Evolutionary conservation across 2,797 vertebrate genomes (phyloP).

Genomic region (Tadarida brasiliensis): DNA sequence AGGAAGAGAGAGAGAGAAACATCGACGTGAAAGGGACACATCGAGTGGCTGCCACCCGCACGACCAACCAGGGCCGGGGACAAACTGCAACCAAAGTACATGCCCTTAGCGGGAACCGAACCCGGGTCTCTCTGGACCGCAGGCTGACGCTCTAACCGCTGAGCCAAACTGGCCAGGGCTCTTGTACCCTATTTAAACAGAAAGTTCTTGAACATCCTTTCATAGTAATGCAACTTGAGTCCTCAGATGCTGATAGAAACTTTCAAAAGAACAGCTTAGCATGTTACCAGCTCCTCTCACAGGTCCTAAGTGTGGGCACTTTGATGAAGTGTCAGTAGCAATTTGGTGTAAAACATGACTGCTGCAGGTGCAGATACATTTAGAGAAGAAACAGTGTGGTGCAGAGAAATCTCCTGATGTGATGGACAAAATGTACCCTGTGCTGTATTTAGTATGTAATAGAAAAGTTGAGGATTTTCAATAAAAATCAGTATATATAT

Average conservation of each 20-base stretch:
- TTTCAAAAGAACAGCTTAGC: not conserved
- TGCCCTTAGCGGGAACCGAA: too few relatives aligned
- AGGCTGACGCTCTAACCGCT: too few relatives aligned
- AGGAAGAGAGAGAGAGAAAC: too few relatives aligned
- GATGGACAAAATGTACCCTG: not conserved
- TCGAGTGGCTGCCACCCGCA: too few relatives aligned
- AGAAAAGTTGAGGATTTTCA: not conserved
- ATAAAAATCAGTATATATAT: too few relatives aligned
- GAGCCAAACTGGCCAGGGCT: too few relatives aligned
- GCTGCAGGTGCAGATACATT: not conserved
- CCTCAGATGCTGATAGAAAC: not conserved
- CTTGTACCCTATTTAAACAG: not conserved
- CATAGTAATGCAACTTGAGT: not conserved
- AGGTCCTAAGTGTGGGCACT: not conserved
- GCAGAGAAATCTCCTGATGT: not conserved
- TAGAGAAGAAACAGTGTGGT: not conserved
- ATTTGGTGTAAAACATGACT: not conserved
- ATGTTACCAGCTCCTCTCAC: not conserved
- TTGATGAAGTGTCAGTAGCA: not conserved
- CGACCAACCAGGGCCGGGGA: too few relatives aligned
- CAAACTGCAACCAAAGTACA: too few relatives aligned
- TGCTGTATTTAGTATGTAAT: not conserved
- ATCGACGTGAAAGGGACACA: too few relatives aligned
- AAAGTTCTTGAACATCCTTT: conserved; percentile 29
- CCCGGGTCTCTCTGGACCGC: too few relatives aligned